phyloP scores from a whole-genome alignment of 2,113 vertebrate genomes.

The Bos javanicus region DNA sequence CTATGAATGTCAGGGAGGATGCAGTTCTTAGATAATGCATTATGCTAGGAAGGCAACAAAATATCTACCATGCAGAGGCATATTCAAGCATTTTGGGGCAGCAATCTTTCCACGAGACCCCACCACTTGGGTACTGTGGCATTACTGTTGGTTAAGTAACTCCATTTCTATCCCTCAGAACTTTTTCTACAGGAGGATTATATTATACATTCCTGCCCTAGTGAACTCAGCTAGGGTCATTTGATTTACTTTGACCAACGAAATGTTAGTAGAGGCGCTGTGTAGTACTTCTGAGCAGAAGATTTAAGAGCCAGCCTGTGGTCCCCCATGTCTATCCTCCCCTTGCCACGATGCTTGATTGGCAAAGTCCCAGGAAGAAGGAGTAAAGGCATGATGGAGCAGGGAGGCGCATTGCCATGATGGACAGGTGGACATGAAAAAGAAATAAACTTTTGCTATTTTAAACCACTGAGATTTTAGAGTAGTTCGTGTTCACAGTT shows the following conservation, averaged over 20 bases:
- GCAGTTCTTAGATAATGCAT: not conserved
- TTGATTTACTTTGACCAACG: not conserved
- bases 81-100: not conserved
- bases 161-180: not conserved
- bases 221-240: not conserved
- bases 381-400: not conserved
- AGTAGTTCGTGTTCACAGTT: not conserved
- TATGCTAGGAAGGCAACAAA: not conserved
- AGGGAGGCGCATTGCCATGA: not conserved
- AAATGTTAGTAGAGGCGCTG: not conserved
- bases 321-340: not conserved
- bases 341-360: not conserved
- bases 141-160: not conserved
- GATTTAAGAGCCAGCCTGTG: not conserved
- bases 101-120: not conserved
- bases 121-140: not conserved
- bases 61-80: not conserved
- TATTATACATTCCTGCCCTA: not conserved
- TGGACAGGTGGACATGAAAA: not conserved
- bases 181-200: not conserved
- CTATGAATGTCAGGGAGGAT: not conserved
- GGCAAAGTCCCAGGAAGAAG: too few relatives aligned
- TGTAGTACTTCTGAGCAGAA: not conserved
- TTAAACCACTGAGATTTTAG: not conserved
- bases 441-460: not conserved